These are phyloP conservation scores for Ctenopoma multispine DNA, from an alignment of 2,797 vertebrate genomes.

Conservation along the genomic window DNA sequence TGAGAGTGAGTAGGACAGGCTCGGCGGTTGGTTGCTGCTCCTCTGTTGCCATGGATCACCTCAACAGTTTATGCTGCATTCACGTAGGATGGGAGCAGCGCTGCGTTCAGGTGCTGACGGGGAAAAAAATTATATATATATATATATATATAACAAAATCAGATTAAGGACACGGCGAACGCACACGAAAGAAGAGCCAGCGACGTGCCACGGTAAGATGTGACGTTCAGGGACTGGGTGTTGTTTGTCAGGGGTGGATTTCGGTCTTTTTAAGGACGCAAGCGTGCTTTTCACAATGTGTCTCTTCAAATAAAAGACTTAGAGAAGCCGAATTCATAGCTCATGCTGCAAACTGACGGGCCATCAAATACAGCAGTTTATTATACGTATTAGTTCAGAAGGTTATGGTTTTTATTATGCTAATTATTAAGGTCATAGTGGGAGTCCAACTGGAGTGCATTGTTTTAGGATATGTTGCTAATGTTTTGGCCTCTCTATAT, in stretches of 20 bases:
- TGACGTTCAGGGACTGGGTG: constrained; percentile 3
- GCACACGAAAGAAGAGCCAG: no score
- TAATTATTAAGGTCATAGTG: no score
- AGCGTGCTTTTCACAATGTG: neutral
- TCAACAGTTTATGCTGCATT: constrained; percentile 82
- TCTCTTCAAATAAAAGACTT: constrained; percentile 1
- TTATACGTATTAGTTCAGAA: no score
- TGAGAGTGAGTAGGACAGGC: constrained; percentile 13
- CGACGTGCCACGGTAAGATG: neutral
- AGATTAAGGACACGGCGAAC: neutral
- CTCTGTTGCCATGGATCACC: constrained; percentile 88
- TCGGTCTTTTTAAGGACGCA: neutral
- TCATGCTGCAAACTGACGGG: no score
- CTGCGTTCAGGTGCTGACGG: constrained; percentile 62
- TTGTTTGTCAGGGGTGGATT: neutral
- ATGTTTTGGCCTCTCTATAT: no score
- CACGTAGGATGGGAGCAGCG: constrained; percentile 69
- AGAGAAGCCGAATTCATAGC: neutral
- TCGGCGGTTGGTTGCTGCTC: constrained; percentile 72
- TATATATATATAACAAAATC: no score
- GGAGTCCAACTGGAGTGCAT: no score
- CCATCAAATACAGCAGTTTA: no score
- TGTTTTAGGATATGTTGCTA: no score
- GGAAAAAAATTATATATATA: neutral
- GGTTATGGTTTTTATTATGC: no score